A percentile compares a stretch with the other conserved stretches of the same genome.
These are phyloP conservation scores for Drosophila mojavensis DNA, from an alignment of 1,140 invertebrate genomes.

Conservation along the genomic window DNA sequence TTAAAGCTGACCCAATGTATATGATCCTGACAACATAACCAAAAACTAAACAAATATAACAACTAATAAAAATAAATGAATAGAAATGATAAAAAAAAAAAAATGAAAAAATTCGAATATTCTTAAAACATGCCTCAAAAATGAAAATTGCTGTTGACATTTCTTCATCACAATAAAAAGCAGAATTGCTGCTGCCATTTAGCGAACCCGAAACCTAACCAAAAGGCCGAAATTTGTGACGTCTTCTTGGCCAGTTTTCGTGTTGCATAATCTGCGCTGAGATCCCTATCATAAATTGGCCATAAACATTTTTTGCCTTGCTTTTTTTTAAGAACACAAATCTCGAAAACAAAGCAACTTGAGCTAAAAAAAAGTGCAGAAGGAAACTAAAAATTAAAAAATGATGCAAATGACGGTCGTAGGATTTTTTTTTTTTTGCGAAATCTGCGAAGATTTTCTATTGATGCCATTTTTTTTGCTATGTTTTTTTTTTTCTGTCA, in stretches of 20 bases:
- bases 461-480: neutral
- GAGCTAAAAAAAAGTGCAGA: constrained; percentile 17
- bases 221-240: neutral
- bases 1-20: too few relatives aligned
- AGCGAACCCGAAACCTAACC: neutral
- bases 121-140: too few relatives aligned
- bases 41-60: too few relatives aligned
- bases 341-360: constrained; percentile 8
- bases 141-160: neutral
- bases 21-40: too few relatives aligned
- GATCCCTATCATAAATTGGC: constrained; percentile 30
- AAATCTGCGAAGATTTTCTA: constrained; percentile 36
- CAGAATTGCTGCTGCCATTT: neutral
- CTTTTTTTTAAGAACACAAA: constrained; percentile 16
- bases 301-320: constrained; percentile 24
- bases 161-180: too few relatives aligned
- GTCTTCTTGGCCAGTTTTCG: neutral
- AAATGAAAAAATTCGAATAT: too few relatives aligned
- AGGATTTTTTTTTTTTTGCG: constrained; percentile 57
- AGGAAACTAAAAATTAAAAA: neutral
- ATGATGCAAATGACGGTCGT: constrained; percentile 23
- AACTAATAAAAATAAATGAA: neutral
- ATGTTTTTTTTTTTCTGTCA: neutral
- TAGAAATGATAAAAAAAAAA: neutral
- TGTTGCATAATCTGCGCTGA: constrained; percentile 15